phyloP scores from a whole-genome alignment of 2,888 invertebrate genomes.

The Agrypnus murinus region DNA sequence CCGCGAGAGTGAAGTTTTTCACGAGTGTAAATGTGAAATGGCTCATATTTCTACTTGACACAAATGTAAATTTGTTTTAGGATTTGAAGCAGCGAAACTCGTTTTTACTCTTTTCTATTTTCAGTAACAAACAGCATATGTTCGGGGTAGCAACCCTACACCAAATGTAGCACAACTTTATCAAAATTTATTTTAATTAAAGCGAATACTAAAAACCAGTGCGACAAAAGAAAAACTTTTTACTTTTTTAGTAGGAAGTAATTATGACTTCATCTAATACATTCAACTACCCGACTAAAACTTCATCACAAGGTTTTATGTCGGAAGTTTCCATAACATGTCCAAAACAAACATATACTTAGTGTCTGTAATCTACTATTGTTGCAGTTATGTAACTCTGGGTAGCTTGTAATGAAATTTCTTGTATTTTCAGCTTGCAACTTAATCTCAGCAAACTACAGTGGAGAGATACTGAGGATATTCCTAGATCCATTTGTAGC shows the following conservation, averaged over 20 bases:
- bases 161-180: slow-evolving; percentile 9
- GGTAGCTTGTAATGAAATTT: not conserved
- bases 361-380: slow-evolving; percentile 3
- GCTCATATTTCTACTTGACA: slow-evolving; percentile 28
- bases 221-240: not conserved
- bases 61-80: slow-evolving; percentile 22
- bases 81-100: slow-evolving; percentile 13
- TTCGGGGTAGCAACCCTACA: not conserved
- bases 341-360: slow-evolving; percentile 16
- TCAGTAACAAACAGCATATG: slow-evolving; percentile 13
- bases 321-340: slow-evolving; percentile 17
- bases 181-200: slow-evolving; percentile 17
- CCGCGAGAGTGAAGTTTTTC: slow-evolving; percentile 12
- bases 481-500: slow-evolving; percentile 77
- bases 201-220: slow-evolving; percentile 9
- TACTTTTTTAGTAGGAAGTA: slow-evolving; percentile 7
- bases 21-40: slow-evolving; percentile 17
- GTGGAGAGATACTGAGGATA: slow-evolving; percentile 70
- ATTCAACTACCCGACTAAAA: slow-evolving; percentile 2
- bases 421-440: slow-evolving; percentile 65
- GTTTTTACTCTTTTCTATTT: slow-evolving; percentile 18
- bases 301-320: slow-evolving; percentile 22
- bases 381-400: not conserved
- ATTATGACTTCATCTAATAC: slow-evolving; percentile 20
- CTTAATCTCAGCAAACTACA: slow-evolving; percentile 71